Evolutionary conservation across 37 sponge, comb jelly and placozoan species (phyloP).

Genomic region (Petrosia ficiformis): DNA sequence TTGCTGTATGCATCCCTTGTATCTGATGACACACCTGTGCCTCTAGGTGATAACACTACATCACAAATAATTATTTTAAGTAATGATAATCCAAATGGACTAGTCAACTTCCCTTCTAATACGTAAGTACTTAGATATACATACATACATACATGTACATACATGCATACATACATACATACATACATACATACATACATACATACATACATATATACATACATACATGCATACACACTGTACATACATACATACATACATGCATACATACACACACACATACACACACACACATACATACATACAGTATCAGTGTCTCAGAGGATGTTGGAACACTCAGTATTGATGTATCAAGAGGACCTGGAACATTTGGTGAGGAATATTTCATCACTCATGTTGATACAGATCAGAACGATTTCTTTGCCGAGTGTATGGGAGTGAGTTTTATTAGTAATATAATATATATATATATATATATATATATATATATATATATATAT

Average conservation of each 20-base stretch:
- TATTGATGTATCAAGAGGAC: constrained; percentile 33
- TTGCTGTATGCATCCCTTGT: constrained; percentile 57
- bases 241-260: too few species aligned
- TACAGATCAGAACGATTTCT: constrained; percentile 15
- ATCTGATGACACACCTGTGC: not conserved
- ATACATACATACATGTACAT: too few species aligned
- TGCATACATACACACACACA: too few species aligned
- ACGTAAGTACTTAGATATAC: constrained; percentile 16
- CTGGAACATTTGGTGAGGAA: constrained; percentile 58
- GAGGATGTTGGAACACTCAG: constrained; percentile 33
- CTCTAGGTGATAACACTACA: constrained; percentile 25
- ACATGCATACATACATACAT: too few species aligned
- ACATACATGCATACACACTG: too few species aligned
- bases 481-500: too few species aligned
- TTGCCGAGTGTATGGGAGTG: too few species aligned
- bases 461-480: too few species aligned
- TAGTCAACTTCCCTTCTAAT: constrained; percentile 29
- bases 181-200: too few species aligned
- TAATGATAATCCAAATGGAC: constrained; percentile 75
- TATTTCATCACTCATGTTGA: too few species aligned
- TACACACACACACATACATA: not conserved
- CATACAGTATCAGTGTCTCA: constrained; percentile 8
- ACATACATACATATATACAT: too few species aligned
- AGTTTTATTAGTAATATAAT: too few species aligned
- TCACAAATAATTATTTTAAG: constrained; percentile 46